Conservation (phyloP, 2,888 invertebrate species). For the Ischnura elegans region DNA sequence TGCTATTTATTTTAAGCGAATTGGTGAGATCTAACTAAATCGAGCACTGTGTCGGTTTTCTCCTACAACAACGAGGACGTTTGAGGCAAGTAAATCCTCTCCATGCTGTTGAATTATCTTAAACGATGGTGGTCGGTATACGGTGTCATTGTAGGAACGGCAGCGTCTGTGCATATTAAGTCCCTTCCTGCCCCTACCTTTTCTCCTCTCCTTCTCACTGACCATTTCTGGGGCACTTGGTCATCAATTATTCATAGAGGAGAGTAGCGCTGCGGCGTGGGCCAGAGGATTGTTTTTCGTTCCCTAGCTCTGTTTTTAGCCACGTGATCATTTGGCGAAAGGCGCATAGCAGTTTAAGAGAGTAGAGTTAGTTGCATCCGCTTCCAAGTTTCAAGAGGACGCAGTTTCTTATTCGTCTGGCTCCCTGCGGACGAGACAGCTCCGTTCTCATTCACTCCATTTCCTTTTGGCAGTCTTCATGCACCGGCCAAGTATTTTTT, state of each 20-base stretch:
- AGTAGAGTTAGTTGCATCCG: background rate
- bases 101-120: background rate
- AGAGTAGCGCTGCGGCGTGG: background rate
- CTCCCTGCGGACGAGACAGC: background rate
- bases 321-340: background rate
- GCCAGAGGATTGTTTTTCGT: background rate
- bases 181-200: background rate
- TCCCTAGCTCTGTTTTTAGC: background rate
- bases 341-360: background rate
- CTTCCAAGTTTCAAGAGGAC: background rate
- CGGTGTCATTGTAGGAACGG: background rate
- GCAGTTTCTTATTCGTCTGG: background rate
- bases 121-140: background rate
- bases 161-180: background rate
- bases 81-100: no score
- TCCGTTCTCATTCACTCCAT: background rate
- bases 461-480: background rate
- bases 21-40: no score
- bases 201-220: background rate
- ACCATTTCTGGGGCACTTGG: slow-evolving; percentile 8
- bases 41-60: no score
- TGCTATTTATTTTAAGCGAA: no score
- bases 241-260: slow-evolving; percentile 27
- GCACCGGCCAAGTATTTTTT: background rate
- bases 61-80: no score